phyloP scores from a whole-genome alignment of 2,113 vertebrate species.

The Orycteropus afer region DNA sequence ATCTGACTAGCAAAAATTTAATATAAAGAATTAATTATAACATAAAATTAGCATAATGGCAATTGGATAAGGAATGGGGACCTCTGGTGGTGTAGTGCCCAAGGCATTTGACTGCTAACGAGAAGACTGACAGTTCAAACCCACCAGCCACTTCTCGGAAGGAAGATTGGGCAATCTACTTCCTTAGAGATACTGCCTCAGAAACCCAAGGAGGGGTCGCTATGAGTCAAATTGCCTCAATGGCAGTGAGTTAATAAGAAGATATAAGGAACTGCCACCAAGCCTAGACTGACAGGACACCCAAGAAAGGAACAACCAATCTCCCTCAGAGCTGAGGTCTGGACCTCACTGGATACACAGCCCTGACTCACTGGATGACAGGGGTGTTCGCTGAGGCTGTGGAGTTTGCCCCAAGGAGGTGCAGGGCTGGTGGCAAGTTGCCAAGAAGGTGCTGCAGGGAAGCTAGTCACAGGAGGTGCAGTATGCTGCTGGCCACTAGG shows the following conservation, averaged over 20 bases:
- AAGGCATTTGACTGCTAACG: too few relatives aligned
- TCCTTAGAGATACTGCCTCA: too few relatives aligned
- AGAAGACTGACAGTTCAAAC: too few relatives aligned
- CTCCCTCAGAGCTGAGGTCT: background rate
- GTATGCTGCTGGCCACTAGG: background rate
- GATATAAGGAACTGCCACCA: background rate
- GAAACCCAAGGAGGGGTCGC: too few relatives aligned
- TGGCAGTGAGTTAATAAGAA: too few relatives aligned
- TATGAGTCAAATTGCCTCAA: too few relatives aligned
- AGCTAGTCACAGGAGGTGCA: too few relatives aligned
- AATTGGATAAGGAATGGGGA: background rate
- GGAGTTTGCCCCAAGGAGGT: background rate
- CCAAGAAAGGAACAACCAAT: background rate
- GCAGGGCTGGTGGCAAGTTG: background rate
- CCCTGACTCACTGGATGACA: background rate
- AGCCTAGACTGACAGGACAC: background rate
- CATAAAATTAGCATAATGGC: background rate
- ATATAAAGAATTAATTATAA: background rate
- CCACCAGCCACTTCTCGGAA: too few relatives aligned
- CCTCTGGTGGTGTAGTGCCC: too few relatives aligned
- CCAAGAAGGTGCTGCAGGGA: background rate
- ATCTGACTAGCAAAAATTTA: background rate
- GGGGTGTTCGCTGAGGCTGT: background rate
- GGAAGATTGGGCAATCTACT: too few relatives aligned
- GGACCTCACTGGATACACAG: background rate